Evolutionary conservation across 2,797 vertebrate species (phyloP).

Genomic region (Eulemur mongoz): DNA sequence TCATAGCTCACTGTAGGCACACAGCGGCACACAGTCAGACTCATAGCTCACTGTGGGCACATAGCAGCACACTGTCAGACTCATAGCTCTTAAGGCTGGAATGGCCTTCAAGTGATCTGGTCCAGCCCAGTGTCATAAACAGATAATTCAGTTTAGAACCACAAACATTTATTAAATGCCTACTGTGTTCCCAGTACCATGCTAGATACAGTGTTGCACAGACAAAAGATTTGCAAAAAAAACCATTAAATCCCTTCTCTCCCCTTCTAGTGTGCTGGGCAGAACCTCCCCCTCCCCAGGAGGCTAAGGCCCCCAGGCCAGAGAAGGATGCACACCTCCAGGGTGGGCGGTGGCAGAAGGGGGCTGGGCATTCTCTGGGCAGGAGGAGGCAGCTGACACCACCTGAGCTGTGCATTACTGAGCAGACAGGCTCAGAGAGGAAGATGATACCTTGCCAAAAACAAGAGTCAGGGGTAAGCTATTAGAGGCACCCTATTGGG

Average conservation of each 20-base stretch:
- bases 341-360: background rate
- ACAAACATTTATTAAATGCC: background rate
- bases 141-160: background rate
- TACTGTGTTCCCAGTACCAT: background rate
- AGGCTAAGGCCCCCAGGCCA: background rate
- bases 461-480: constrained; percentile 9
- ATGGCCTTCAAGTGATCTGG: background rate
- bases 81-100: background rate
- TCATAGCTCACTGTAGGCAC: background rate
- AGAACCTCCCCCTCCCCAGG: fast-evolving
- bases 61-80: background rate
- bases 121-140: background rate
- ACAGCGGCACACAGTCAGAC: background rate
- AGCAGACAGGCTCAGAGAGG: background rate
- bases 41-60: background rate
- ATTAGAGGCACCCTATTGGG: background rate
- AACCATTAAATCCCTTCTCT: background rate
- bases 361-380: background rate
- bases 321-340: background rate
- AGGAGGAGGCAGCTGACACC: background rate
- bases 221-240: background rate
- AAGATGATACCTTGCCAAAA: constrained; percentile 20
- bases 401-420: fast-evolving
- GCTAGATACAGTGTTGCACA: background rate
- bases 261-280: background rate